Evolutionary conservation across 2,797 vertebrate species (phyloP), one percentile per base, ranked within the genome.

Genomic region (Lagodon rhomboides): DNA sequence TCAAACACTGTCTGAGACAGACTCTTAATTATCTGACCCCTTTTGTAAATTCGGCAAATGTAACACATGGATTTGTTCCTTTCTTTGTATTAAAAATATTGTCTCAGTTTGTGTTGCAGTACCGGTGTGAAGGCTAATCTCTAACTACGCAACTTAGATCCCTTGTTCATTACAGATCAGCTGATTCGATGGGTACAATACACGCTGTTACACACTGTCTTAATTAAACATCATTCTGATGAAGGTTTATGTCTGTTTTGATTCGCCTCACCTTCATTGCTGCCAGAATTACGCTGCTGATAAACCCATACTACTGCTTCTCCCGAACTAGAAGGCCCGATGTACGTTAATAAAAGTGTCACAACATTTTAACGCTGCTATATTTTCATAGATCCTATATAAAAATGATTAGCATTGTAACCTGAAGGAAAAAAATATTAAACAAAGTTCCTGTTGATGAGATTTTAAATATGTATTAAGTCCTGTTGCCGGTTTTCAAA

Each of bases 361-460:
- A 47, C 43, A 49, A 61, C n/a, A 61, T 25, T 13, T 23, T 25
- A 56, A 50, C 49, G 58, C 47, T 71, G 63, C 69, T 67, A 59
- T 38, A 27, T 51, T 66, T 63, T 25, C 13, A 59, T 27, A 20
- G 17, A 63, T 77, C 68, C 23, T 25, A 30, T 58, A 5, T 46
- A 30, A 65, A 77, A 30, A 27, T 77, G 16, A 77, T 49, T 22
- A 43, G 44, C 8, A 64, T 51, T 53, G n/a, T 77, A 49, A 34
- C 20, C 12, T 53, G 10, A 64, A 30, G 16, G 41, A 5, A 46
- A 5, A 46, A 30, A 12, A 18, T 67, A 63, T 44, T 25, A 68
- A 72, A 76, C 44, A 54, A 50, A 2, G 12, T 71, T 18, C 60
- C 27, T 65, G 51, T 66, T 58, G 4, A 44, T 43, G 12, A 18